These are phyloP conservation scores for Eospalax fontanierii DNA, from an alignment of 2,797 vertebrate species.

Conservation along the genomic window DNA sequence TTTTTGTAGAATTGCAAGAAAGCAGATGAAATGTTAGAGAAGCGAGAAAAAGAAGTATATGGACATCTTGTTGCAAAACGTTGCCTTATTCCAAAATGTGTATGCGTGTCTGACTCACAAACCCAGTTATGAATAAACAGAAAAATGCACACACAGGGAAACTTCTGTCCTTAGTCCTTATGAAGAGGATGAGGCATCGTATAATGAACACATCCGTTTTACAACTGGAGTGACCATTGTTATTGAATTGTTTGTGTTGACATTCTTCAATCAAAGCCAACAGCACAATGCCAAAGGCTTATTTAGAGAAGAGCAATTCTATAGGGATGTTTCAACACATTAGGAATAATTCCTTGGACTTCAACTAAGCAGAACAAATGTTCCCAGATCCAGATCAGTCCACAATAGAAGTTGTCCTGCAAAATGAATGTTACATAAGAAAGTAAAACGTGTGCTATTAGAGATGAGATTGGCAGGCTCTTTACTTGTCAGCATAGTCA, in stretches of 20 bases:
- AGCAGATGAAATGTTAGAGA: background rate
- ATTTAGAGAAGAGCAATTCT: background rate
- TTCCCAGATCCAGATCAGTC: background rate
- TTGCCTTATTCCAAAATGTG: background rate
- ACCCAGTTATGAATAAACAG: background rate
- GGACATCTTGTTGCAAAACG: background rate
- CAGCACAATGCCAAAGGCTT: background rate
- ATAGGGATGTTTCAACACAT: background rate
- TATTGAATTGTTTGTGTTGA: background rate
- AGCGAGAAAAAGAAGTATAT: constrained; percentile 2
- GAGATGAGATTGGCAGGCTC: background rate
- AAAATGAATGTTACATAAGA: constrained; percentile 33
- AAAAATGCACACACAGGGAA: background rate
- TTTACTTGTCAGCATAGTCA: background rate
- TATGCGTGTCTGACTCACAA: constrained; percentile 45
- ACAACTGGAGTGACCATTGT: background rate
- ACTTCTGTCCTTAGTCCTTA: background rate
- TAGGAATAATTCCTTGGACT: constrained; percentile 16
- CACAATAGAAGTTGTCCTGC: background rate
- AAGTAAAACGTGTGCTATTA: constrained; percentile 17
- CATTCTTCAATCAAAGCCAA: background rate
- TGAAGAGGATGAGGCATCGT: background rate
- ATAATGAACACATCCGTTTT: background rate
- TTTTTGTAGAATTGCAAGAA: background rate
- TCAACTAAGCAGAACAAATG: constrained; percentile 39